A percentile compares a stretch with the other conserved stretches of the same genome.
phyloP scores from a whole-genome alignment of 2,113 vertebrate genomes.

The Eudyptes chrysolophus region DNA sequence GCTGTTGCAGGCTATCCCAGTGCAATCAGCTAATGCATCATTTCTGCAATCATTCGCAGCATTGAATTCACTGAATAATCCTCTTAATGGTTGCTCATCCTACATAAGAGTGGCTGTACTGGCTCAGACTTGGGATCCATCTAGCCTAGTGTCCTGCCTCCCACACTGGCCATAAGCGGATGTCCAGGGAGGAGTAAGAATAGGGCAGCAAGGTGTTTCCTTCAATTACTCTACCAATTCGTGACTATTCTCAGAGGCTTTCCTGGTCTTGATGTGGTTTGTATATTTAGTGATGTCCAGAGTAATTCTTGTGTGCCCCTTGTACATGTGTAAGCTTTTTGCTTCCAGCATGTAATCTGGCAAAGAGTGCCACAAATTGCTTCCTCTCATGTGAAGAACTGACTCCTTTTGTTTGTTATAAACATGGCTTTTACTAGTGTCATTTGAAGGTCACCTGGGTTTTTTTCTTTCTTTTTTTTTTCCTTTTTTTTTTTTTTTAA shows the following conservation, averaged over 20 bases:
- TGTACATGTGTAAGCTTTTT: background rate
- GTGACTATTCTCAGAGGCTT: background rate
- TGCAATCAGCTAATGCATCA: background rate
- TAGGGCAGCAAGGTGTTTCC: background rate
- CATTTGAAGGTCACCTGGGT: background rate
- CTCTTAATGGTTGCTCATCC: background rate
- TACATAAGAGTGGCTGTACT: background rate
- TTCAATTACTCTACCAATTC: background rate
- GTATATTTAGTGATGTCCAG: background rate
- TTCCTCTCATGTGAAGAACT: background rate
- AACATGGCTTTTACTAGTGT: background rate
- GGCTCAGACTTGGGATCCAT: background rate
- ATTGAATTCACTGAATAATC: slow-evolving; percentile 22
- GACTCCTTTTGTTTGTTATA: background rate
- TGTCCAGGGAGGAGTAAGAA: background rate
- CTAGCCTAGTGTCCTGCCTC: background rate
- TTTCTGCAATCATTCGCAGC: background rate
- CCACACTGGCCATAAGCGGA: background rate
- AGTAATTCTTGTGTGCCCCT: background rate
- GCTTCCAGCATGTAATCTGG: background rate
- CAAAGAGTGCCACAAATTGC: background rate
- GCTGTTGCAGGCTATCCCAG: background rate
- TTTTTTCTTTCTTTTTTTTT: too few relatives aligned
- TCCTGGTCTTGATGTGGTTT: background rate
- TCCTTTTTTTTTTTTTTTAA: background rate